Base-by-base conservation (phyloP, 2,797 vertebrate genomes). In the Tamandua tetradactyla region DNA sequence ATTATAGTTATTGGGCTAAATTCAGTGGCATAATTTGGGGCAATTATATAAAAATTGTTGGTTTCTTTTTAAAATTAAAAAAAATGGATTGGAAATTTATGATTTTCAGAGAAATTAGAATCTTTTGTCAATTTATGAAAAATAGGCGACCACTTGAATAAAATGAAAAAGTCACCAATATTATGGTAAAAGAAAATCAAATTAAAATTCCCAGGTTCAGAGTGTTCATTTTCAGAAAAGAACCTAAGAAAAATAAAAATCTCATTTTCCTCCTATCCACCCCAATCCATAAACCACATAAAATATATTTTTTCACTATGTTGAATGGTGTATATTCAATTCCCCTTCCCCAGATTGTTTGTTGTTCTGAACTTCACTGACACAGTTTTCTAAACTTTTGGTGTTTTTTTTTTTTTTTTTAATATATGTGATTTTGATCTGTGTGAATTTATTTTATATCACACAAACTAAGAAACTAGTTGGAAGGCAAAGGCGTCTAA, bases 51-150 rank as follows among this genome's bases (percentile, higher is more conserved):
- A 83, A 84, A 93, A 87, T 6, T 40, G 12, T 76, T 84, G 9
- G 75, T 62, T 88, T 52, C 13, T 92, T 93, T 82, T n/a, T 66
- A 91, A 66, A 57, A 1, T 86, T 78, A 78, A 11, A 42, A 81
- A 82, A 86, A 91, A 62, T 64, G 40, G 30, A 25, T 44, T 32
- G 59, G 22, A 79, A 76, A 72, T 5, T 61, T 59, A 44, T 93
- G 42, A 22, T 76, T 17, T 23, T 75, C 10, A 90, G 81, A 84
- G 27, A 79, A 82, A 42, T 9, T 82, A 61, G 20, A 86, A 30
- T 79, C 18, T 84, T 88, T 86, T 95, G 62, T 68, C 32, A 71
- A 52, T 35, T 91, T 86, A 25, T 4, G 69, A 75, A 87, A 93
- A 75, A 79, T 40, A 83, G 15, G 25, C 18, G 82, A 71, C 20